Conservation (phyloP, 2,888 invertebrate species). For the Coleophora deauratella region DNA sequence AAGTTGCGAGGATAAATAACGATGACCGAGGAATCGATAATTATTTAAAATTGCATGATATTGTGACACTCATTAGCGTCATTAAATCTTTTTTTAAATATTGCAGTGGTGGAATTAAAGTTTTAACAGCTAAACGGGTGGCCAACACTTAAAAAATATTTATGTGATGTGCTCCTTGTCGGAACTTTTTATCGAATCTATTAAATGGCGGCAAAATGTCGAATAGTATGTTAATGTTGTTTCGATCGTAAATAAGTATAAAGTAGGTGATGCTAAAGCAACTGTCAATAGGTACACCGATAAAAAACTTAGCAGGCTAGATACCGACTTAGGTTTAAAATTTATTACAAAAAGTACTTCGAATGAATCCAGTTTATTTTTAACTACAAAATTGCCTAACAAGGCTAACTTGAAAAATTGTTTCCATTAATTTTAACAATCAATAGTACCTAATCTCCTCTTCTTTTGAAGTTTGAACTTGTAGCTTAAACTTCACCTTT, state of each 20-base stretch:
- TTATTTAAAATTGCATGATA: too few species aligned
- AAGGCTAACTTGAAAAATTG: neutral
- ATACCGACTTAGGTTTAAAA: too few species aligned
- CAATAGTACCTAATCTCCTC: neutral
- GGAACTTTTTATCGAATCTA: slow-evolving; percentile 26
- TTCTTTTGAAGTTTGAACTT: slow-evolving; percentile 3
- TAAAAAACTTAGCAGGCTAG: neutral
- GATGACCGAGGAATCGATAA: neutral
- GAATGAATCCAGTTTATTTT: too few species aligned
- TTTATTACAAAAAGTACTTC: too few species aligned
- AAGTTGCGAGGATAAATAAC: slow-evolving; percentile 1
- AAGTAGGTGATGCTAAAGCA: slow-evolving; percentile 7
- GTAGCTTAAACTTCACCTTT: slow-evolving; percentile 33
- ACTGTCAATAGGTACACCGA: too few species aligned
- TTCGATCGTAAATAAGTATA: slow-evolving; percentile 10
- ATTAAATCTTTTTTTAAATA: too few species aligned
- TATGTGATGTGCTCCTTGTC: slow-evolving; percentile 18
- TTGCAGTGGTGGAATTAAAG: slow-evolving; percentile 28
- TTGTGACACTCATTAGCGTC: too few species aligned
- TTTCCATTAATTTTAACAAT: neutral
- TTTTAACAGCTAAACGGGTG: slow-evolving; percentile 6
- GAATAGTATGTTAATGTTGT: slow-evolving; percentile 17
- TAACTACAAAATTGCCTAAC: too few species aligned
- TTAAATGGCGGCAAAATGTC: slow-evolving; percentile 26
- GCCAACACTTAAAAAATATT: slow-evolving; percentile 16